phyloP scores from a whole-genome alignment of 2,113 vertebrate species.

The Atlantisia rogersi region DNA sequence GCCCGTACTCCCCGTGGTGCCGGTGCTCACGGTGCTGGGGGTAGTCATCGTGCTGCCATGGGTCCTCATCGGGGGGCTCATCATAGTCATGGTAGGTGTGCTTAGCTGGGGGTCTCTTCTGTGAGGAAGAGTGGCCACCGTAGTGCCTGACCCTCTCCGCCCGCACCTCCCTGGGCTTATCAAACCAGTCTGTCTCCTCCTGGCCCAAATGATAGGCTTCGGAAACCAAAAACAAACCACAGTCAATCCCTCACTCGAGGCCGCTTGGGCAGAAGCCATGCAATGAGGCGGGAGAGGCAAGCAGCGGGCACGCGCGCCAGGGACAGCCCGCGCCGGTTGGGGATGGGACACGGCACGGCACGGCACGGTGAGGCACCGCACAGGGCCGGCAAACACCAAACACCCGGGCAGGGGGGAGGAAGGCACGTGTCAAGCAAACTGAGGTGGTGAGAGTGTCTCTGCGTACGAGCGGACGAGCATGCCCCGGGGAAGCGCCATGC shows the following conservation, averaged over 20 bases:
- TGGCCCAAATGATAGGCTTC: slow-evolving; percentile 99
- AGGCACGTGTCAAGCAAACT: slow-evolving; percentile 77
- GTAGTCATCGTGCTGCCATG: slow-evolving; percentile 88
- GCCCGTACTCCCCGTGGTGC: slow-evolving; percentile 87
- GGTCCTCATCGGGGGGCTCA: slow-evolving; percentile 92
- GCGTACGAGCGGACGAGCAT: slow-evolving; percentile 39
- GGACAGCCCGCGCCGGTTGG: slow-evolving; percentile 53
- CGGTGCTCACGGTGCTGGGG: slow-evolving; percentile 88
- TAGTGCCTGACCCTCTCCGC: slow-evolving; percentile 94
- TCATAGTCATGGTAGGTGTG: slow-evolving; percentile 96
- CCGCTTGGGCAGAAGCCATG: slow-evolving; percentile 83
- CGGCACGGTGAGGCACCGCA: slow-evolving; percentile 64
- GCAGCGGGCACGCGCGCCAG: slow-evolving; percentile 67
- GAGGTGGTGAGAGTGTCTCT: slow-evolving; percentile 67
- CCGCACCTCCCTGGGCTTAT: slow-evolving; percentile 95
- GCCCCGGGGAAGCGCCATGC: slow-evolving; percentile 65
- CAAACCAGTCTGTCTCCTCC: slow-evolving; percentile 99
- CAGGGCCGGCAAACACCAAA: slow-evolving; percentile 45
- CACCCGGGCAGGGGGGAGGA: slow-evolving; percentile 43
- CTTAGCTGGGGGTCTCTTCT: slow-evolving; percentile 89
- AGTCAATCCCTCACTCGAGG: slow-evolving; percentile 74
- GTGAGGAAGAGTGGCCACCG: slow-evolving; percentile 88
- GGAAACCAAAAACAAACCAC: slow-evolving; percentile 89
- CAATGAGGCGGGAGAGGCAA: slow-evolving; percentile 77
- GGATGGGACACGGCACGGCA: slow-evolving; percentile 56